Conservation (phyloP, 2,888 invertebrate genomes). For the Ephialtes manifestator region DNA sequence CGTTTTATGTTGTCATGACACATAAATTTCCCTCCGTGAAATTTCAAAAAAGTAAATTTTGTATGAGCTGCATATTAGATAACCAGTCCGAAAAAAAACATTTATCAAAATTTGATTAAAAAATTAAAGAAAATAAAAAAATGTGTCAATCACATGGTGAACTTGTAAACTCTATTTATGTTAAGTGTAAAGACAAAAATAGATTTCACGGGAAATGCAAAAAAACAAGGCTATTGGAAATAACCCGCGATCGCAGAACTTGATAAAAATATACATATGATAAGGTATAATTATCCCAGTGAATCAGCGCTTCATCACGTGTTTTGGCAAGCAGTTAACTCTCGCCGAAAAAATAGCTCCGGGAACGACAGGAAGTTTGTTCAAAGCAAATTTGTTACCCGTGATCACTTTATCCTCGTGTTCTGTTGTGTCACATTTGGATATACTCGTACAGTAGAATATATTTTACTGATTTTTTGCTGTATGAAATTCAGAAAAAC, state of each 20-base stretch:
- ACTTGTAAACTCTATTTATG: not conserved
- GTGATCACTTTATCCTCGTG: no score
- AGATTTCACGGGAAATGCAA: not conserved
- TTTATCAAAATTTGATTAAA: not conserved
- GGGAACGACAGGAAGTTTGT: no score
- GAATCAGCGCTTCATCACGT: slow-evolving; percentile 12
- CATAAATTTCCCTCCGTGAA: no score
- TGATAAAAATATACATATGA: slow-evolving; percentile 13
- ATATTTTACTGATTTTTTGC: no score
- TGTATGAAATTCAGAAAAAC: no score
- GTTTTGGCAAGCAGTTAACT: not conserved
- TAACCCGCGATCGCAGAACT: not conserved
- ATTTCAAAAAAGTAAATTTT: no score
- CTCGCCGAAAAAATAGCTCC: not conserved
- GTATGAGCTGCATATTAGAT: no score
- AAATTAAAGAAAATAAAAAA: not conserved
- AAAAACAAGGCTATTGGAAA: slow-evolving; percentile 13
- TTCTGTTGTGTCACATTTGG: no score
- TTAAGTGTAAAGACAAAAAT: not conserved
- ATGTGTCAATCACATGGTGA: not conserved
- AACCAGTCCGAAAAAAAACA: no score
- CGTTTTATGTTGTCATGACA: no score
- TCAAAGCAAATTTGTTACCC: not conserved
- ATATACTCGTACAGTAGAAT: no score
- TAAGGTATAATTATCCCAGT: slow-evolving; percentile 2